Evolutionary conservation across 1,140 invertebrate genomes (phyloP).

Genomic region (Cherax destructor): DNA sequence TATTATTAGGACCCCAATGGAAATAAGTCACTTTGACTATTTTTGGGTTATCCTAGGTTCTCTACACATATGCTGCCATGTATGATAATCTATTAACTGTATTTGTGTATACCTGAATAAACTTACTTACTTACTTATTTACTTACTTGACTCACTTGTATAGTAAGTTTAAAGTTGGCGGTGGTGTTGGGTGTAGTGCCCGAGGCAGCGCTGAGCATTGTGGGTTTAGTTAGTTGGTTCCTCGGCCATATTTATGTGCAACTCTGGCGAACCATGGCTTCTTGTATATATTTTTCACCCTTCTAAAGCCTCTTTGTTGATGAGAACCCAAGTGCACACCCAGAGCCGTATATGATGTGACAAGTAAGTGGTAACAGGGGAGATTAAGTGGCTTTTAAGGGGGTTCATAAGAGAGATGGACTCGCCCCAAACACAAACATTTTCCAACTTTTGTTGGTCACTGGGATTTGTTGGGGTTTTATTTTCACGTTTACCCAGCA

Average conservation of each 20-base stretch:
- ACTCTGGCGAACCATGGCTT: conserved; percentile 47
- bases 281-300: conserved; percentile 40
- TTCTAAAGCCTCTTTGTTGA: conserved; percentile 41
- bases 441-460: background rate
- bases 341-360: conserved; percentile 50
- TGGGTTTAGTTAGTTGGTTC: conserved; percentile 44
- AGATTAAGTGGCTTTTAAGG: background rate
- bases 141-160: too few species aligned
- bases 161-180: conserved; percentile 15
- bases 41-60: too few species aligned
- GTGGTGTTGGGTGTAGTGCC: background rate
- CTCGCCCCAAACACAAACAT: conserved; percentile 47
- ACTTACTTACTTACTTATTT: too few species aligned
- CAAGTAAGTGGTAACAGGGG: conserved; percentile 51
- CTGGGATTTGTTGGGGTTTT: conserved; percentile 34
- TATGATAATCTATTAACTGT: too few species aligned
- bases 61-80: too few species aligned
- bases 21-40: too few species aligned
- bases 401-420: background rate
- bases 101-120: too few species aligned
- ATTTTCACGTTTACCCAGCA: conserved; percentile 9
- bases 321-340: conserved; percentile 5
- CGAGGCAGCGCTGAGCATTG: conserved; percentile 40
- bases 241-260: conserved; percentile 62
- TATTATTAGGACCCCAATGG: too few species aligned